These are phyloP conservation scores for Penaeus monodon DNA, from an alignment of 2,888 invertebrate genomes.

Conservation along the genomic window DNA sequence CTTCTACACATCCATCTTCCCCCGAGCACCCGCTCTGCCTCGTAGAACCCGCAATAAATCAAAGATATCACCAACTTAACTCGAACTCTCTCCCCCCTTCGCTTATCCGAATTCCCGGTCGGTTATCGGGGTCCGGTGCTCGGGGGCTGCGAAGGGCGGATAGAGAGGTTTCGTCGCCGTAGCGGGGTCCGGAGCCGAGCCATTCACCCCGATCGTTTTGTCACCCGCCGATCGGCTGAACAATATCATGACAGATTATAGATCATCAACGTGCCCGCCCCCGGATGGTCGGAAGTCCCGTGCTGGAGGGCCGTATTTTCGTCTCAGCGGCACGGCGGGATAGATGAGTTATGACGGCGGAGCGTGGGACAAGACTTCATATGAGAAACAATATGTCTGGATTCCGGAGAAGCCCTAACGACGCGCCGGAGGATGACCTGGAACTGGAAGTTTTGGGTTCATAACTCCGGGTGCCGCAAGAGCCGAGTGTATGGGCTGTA, in stretches of 20 bases:
- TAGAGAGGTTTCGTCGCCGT: too few relatives aligned
- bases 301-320: background rate
- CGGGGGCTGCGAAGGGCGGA: too few relatives aligned
- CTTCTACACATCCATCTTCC: too few relatives aligned
- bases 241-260: slow-evolving; percentile 56
- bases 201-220: slow-evolving; percentile 46
- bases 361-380: slow-evolving; percentile 56
- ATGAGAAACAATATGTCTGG: slow-evolving; percentile 60
- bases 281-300: slow-evolving; percentile 29
- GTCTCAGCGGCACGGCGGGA: slow-evolving; percentile 5
- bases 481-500: background rate
- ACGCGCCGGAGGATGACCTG: slow-evolving; percentile 39
- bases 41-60: too few relatives aligned
- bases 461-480: slow-evolving; percentile 30
- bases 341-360: slow-evolving; percentile 40
- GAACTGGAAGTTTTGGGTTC: slow-evolving; percentile 42
- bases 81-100: too few relatives aligned
- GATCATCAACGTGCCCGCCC: slow-evolving; percentile 25
- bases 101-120: too few relatives aligned
- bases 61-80: too few relatives aligned
- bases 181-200: background rate
- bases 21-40: too few relatives aligned
- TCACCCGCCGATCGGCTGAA: slow-evolving; percentile 47
- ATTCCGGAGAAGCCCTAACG: slow-evolving; percentile 43
- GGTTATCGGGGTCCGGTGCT: too few relatives aligned